Conservation (phyloP, 2,888 invertebrate species). For the Zaprionus bogoriensis region DNA sequence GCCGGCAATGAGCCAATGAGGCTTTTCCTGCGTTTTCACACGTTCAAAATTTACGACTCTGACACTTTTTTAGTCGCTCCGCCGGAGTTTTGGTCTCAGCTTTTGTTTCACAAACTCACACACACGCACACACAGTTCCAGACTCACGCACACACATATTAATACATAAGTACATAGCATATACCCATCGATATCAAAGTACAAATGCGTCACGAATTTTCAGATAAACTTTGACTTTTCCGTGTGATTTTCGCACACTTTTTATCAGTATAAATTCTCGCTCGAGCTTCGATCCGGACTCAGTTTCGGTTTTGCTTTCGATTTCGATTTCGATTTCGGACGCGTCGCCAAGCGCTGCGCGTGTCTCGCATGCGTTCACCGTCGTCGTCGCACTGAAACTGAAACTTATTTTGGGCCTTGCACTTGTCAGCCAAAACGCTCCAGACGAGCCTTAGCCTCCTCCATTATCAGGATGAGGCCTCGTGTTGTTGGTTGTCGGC, state of each 20-base stretch:
- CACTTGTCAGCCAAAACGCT: constrained; percentile 46
- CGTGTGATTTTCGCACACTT: constrained; percentile 16
- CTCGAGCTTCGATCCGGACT: background rate
- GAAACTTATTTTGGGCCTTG: constrained; percentile 62
- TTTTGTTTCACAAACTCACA: constrained; percentile 29
- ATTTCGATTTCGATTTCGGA: constrained; percentile 2
- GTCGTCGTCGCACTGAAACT: constrained; percentile 73
- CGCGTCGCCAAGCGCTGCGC: constrained; percentile 31
- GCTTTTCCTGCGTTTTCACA: constrained; percentile 73
- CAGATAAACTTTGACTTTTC: constrained; percentile 33
- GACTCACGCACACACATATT: constrained; percentile 13
- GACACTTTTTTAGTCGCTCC: constrained; percentile 37
- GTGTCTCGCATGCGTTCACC: constrained; percentile 55
- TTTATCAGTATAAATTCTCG: constrained; percentile 22
- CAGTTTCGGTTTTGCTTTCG: constrained; percentile 6
- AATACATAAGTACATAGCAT: constrained; percentile 7
- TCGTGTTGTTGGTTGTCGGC: constrained; percentile 30
- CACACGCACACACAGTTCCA: constrained; percentile 26
- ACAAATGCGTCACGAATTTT: constrained; percentile 38
- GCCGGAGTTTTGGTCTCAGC: constrained; percentile 29
- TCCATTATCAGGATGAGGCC: constrained; percentile 49
- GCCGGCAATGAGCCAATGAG: constrained; percentile 70
- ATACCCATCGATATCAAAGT: no score
- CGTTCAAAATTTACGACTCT: constrained; percentile 73
- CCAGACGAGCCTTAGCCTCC: constrained; percentile 34